phyloP scores from a whole-genome alignment of 2,113 vertebrate species.

The Sander lucioperca region DNA sequence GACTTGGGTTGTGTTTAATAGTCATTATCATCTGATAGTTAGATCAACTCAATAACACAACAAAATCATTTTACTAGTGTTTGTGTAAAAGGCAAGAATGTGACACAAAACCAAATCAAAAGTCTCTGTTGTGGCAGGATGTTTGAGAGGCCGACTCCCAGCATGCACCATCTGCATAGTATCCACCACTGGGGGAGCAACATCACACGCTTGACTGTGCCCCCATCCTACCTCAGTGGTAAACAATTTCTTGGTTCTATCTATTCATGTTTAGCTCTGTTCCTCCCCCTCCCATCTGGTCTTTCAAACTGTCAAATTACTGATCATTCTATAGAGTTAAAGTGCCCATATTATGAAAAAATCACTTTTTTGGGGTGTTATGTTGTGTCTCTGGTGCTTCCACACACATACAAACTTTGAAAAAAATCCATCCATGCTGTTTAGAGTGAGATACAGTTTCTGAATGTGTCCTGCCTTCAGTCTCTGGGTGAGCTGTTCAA shows the following conservation, averaged over 20 bases:
- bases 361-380: too few relatives aligned
- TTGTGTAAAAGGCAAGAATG: not conserved
- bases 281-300: not conserved
- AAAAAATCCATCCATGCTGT: too few relatives aligned
- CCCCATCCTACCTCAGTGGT: conserved; percentile 75
- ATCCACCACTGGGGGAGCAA: conserved; percentile 78
- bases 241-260: not conserved
- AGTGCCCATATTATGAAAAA: too few relatives aligned
- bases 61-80: not conserved
- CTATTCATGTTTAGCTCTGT: not conserved
- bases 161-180: conserved; percentile 78
- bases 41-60: not conserved
- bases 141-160: conserved; percentile 85
- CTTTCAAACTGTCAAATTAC: not conserved
- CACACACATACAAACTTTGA: too few relatives aligned
- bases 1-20: not conserved
- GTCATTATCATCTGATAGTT: not conserved
- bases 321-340: not conserved
- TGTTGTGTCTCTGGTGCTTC: too few relatives aligned
- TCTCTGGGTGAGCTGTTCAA: too few relatives aligned
- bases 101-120: not conserved
- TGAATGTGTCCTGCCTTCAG: too few relatives aligned
- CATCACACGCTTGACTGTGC: conserved; percentile 74
- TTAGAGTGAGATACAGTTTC: too few relatives aligned
- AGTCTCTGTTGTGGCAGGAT: conserved; percentile 73